Evolutionary conservation across 2,113 vertebrate species (phyloP).

Genomic region (Phainopepla nitens): DNA sequence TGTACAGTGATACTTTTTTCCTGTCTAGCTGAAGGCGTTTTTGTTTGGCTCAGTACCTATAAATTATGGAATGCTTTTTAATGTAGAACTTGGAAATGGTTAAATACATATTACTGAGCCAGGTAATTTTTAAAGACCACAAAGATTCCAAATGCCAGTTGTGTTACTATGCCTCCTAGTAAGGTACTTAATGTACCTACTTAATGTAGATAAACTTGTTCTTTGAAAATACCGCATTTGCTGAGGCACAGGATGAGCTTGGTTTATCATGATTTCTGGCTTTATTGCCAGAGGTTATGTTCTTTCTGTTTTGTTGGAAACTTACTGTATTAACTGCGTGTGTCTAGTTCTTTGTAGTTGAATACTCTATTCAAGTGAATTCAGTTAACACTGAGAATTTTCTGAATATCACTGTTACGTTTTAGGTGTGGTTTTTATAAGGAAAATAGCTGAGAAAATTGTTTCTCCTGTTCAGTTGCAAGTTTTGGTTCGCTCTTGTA

Average conservation of each 20-base stretch:
- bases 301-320: background rate
- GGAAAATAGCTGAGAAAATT: background rate
- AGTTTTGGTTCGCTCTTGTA: background rate
- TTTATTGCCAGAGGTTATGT: background rate
- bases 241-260: background rate
- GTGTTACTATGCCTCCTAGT: background rate
- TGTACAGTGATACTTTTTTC: background rate
- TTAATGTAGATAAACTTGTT: background rate
- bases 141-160: background rate
- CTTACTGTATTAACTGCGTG: background rate
- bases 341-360: background rate
- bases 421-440: background rate
- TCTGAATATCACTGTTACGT: background rate
- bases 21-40: background rate
- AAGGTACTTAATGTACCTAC: background rate
- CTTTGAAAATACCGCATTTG: background rate
- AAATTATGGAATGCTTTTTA: background rate
- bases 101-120: background rate
- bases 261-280: background rate
- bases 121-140: constrained; percentile 2
- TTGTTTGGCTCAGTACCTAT: background rate
- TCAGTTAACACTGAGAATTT: background rate
- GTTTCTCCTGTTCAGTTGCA: background rate
- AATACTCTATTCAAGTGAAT: background rate
- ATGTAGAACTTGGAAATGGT: background rate